Conservation (phyloP, 1,140 invertebrate species). For the Melanaphis sacchari region DNA sequence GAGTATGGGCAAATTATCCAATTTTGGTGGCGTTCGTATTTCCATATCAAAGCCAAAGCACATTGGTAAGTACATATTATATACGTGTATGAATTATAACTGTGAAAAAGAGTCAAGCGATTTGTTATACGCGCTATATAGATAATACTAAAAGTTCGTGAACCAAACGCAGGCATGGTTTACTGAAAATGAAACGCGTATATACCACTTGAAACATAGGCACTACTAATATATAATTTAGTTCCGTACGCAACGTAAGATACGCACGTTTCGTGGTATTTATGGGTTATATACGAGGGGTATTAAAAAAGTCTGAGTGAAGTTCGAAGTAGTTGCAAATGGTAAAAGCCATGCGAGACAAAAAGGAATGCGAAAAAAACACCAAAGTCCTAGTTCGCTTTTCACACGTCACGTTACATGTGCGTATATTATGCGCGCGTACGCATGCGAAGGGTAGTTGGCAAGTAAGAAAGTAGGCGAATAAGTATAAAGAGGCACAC, state of each 20-base stretch:
- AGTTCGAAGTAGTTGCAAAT: neutral
- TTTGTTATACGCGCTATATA: neutral
- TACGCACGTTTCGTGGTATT: neutral
- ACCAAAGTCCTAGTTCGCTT: neutral
- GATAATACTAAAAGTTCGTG: neutral
- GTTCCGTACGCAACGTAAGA: neutral
- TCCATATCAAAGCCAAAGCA: no score
- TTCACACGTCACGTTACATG: neutral
- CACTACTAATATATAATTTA: neutral
- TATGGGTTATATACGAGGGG: neutral
- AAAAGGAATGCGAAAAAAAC: neutral
- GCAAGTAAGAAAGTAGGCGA: neutral
- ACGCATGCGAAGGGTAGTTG: neutral
- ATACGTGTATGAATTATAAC: neutral
- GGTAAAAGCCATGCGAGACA: neutral
- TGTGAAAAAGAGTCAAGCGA: neutral
- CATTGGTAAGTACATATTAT: neutral
- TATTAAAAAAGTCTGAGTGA: neutral
- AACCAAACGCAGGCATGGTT: neutral
- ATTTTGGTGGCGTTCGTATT: neutral
- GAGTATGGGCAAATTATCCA: neutral
- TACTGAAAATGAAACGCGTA: neutral
- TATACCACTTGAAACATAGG: slow-evolving; percentile 3
- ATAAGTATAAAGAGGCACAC: neutral
- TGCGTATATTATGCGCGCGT: neutral